Evolutionary conservation across 1,140 invertebrate genomes (phyloP).

Genomic region (Aphelenchoides fujianensis): DNA sequence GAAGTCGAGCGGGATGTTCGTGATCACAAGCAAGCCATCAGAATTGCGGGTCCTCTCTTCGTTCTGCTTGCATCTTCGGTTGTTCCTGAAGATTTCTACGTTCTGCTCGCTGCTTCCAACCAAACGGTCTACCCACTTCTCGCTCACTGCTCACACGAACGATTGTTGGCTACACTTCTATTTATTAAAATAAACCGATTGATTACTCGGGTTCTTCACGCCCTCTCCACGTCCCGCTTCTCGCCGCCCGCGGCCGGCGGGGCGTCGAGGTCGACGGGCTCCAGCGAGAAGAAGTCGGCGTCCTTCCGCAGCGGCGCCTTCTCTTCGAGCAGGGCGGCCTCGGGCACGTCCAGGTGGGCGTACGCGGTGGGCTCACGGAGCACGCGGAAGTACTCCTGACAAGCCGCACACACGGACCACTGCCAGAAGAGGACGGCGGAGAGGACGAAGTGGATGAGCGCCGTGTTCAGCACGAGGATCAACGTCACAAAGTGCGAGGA

Average conservation of each 20-base stretch:
- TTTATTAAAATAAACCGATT: neutral
- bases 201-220: too few species aligned
- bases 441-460: conserved; percentile 9
- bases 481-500: conserved; percentile 14
- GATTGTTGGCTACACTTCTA: too few species aligned
- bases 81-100: too few species aligned
- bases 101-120: too few species aligned
- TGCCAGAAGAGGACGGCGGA: conserved; percentile 16
- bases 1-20: too few species aligned
- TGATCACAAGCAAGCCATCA: too few species aligned
- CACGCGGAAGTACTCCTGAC: conserved; percentile 1
- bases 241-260: neutral
- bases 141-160: too few species aligned
- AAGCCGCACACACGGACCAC: neutral
- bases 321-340: neutral
- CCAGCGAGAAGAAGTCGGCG: conserved; percentile 12
- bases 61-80: neutral
- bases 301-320: neutral
- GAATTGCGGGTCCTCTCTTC: neutral
- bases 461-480: neutral
- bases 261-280: conserved; percentile 2
- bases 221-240: neutral
- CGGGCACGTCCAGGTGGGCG: conserved; percentile 1
- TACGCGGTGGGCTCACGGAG: neutral
- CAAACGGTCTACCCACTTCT: neutral